Conservation (phyloP, 2,888 invertebrate species). For the Sarcophaga variegata region DNA sequence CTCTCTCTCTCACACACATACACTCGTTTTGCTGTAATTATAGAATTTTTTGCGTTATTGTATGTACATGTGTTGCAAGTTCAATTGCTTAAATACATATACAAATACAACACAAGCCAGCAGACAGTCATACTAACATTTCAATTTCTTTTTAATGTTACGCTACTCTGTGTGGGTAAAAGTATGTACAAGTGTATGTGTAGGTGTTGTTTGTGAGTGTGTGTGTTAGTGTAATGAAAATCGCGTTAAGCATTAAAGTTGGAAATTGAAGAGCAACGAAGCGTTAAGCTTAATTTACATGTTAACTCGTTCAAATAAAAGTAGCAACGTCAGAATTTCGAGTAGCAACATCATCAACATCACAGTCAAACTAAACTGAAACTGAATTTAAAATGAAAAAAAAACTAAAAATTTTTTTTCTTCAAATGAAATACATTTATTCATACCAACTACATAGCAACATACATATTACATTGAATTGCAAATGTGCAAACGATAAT, state of each 20-base stretch:
- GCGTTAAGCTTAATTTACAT: slow-evolving; percentile 70
- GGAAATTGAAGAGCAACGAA: slow-evolving; percentile 68
- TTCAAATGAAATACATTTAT: slow-evolving; percentile 31
- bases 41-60: not conserved
- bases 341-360: slow-evolving; percentile 63
- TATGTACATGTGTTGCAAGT: not conserved
- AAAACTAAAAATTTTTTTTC: not conserved
- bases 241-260: slow-evolving; percentile 67
- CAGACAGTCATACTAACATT: not conserved
- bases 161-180: not conserved
- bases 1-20: not conserved
- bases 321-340: slow-evolving; percentile 67
- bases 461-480: not conserved
- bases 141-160: slow-evolving; percentile 9
- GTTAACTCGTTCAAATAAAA: slow-evolving; percentile 69
- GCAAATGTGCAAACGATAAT: slow-evolving; percentile 58
- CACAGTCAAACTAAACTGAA: slow-evolving; percentile 51
- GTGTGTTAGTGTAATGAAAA: slow-evolving; percentile 45
- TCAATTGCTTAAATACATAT: not conserved
- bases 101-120: not conserved
- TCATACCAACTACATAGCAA: slow-evolving; percentile 8
- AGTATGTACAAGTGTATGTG: not conserved
- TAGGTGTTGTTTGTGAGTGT: not conserved
- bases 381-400: slow-evolving; percentile 22
- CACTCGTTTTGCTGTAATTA: slow-evolving; percentile 11